Conservation (phyloP, 2,113 vertebrate genomes). For the Speoplatyrhinus poulsoni region DNA sequence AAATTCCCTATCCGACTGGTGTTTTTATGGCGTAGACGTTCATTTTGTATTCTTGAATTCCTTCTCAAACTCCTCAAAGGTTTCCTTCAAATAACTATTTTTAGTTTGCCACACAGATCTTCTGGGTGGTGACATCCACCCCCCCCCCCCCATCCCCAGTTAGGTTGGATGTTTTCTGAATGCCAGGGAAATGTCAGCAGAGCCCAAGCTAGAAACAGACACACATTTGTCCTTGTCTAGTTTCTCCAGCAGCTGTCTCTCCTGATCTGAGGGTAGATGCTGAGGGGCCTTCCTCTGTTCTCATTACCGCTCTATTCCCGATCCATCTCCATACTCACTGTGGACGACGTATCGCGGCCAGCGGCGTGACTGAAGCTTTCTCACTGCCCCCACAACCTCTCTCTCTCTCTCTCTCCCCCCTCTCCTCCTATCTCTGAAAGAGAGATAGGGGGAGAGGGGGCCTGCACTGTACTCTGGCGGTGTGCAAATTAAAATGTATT, state of each 20-base stretch:
- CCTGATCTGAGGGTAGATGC: slow-evolving; percentile 40
- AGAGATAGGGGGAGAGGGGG: not conserved
- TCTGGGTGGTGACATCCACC: not conserved
- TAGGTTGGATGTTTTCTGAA: slow-evolving; percentile 56
- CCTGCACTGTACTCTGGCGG: slow-evolving; percentile 13
- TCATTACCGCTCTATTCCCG: slow-evolving; percentile 30
- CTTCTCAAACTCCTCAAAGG: not conserved
- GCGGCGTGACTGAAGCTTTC: not conserved
- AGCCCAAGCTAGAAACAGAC: slow-evolving; percentile 23
- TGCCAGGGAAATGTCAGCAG: slow-evolving; percentile 67
- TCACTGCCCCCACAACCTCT: not conserved
- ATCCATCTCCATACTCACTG: slow-evolving; percentile 20
- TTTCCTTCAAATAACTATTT: slow-evolving; percentile 30
- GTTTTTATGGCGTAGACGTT: slow-evolving; percentile 21
- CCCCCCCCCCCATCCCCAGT: slow-evolving; percentile 15
- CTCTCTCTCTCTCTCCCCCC: not conserved
- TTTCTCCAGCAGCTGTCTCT: slow-evolving; percentile 56
- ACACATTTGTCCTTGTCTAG: slow-evolving; percentile 66
- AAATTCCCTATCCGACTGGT: slow-evolving; percentile 14
- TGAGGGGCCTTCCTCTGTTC: slow-evolving; percentile 28
- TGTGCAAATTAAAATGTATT: slow-evolving; percentile 50
- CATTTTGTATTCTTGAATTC: slow-evolving; percentile 12
- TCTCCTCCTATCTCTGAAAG: not conserved
- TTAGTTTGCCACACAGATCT: not conserved
- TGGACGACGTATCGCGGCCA: not conserved